Evolutionary conservation across 2,113 vertebrate genomes (phyloP).

Genomic region (Scopus umbretta): DNA sequence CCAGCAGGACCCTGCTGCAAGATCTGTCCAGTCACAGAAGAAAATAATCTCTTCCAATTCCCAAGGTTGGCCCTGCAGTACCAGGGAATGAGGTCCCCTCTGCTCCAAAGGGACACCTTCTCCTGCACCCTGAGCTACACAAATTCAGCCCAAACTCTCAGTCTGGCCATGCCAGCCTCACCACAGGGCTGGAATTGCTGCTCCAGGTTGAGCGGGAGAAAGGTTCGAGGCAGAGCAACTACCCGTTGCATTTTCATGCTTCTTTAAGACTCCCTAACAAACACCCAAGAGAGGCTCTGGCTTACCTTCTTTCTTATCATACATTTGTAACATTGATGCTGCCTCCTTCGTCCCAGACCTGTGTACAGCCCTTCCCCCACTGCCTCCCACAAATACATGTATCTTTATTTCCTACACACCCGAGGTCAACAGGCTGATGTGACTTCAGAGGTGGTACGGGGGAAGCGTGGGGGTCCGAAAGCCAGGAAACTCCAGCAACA

Average conservation of each 20-base stretch:
- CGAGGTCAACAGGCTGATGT: background rate
- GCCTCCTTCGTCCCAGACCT: background rate
- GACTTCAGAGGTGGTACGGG: background rate
- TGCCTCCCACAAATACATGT: background rate
- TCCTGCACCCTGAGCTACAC: fast-evolving
- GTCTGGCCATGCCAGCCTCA: background rate
- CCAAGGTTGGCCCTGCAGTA: background rate
- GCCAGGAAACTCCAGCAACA: background rate
- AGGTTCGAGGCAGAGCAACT: background rate
- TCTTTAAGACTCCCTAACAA: background rate
- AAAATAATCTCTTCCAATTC: background rate
- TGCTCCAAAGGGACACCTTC: background rate
- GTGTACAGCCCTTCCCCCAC: background rate
- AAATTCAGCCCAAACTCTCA: background rate
- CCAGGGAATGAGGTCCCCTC: background rate
- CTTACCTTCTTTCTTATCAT: background rate
- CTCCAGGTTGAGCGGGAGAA: background rate
- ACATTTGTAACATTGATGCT: background rate
- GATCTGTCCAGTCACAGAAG: background rate
- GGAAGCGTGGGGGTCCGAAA: background rate
- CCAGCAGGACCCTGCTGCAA: background rate
- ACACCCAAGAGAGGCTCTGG: background rate
- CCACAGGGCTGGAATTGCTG: fast-evolving
- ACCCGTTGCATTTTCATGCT: fast-evolving
- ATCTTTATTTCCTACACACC: background rate